phyloP scores from a whole-genome alignment of 2,888 invertebrate genomes.

The Tyria jacobaeae region DNA sequence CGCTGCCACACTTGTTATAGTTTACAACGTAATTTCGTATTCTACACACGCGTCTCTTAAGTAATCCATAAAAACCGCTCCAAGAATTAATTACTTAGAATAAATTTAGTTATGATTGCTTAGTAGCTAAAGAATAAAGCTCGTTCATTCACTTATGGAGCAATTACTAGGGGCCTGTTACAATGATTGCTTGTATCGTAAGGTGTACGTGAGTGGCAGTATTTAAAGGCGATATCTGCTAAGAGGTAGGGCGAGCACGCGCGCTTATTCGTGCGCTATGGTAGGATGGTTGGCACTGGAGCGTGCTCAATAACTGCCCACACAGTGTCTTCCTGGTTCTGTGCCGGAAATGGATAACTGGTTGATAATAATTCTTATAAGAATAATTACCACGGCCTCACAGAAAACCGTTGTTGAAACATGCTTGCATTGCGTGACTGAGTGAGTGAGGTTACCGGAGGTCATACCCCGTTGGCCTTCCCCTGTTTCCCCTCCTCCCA shows the following conservation, averaged over 20 bases:
- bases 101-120: slow-evolving; percentile 61
- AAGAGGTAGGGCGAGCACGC: slow-evolving; percentile 22
- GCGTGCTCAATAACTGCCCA: slow-evolving; percentile 72
- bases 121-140: slow-evolving; percentile 56
- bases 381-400: too few relatives aligned
- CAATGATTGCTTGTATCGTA: slow-evolving; percentile 32
- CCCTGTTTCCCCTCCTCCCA: too few relatives aligned
- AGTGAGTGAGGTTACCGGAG: too few relatives aligned
- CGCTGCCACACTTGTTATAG: not conserved
- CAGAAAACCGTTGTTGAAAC: too few relatives aligned
- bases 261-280: slow-evolving; percentile 78
- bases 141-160: slow-evolving; percentile 80
- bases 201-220: slow-evolving; percentile 23
- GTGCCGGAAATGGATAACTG: slow-evolving; percentile 62
- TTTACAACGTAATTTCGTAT: not conserved
- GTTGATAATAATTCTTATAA: slow-evolving; percentile 32
- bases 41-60: not conserved
- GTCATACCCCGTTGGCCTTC: too few relatives aligned
- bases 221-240: slow-evolving; percentile 53
- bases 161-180: slow-evolving; percentile 64
- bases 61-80: slow-evolving; percentile 32
- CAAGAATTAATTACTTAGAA: slow-evolving; percentile 53
- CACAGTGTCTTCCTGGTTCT: slow-evolving; percentile 69
- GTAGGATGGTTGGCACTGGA: slow-evolving; percentile 75
- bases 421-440: too few relatives aligned